Evolutionary conservation across 2,113 vertebrate species (phyloP).

Genomic region (Tupaia chinensis): DNA sequence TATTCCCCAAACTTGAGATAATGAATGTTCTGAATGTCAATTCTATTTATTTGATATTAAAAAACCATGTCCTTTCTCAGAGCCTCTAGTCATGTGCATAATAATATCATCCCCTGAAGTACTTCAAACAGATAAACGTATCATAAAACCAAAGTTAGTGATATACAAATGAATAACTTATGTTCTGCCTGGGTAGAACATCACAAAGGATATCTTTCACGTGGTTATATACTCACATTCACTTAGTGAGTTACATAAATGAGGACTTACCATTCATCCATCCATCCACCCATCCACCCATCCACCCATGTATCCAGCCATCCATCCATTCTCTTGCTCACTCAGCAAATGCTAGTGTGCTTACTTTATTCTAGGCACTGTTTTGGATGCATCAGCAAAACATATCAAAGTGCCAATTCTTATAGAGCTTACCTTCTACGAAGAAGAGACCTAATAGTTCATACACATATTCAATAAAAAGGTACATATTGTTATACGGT

Average conservation of each 20-base stretch:
- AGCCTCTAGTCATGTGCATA: slow-evolving; percentile 52
- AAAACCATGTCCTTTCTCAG: slow-evolving; percentile 63
- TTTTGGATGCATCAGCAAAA: background rate
- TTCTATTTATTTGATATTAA: slow-evolving; percentile 77
- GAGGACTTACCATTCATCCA: background rate
- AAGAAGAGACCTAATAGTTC: background rate
- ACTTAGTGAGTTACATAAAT: background rate
- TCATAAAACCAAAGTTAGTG: slow-evolving; percentile 32
- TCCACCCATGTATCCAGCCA: background rate
- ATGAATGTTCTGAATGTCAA: slow-evolving; percentile 67
- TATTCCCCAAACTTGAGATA: slow-evolving; percentile 18
- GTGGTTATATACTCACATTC: background rate
- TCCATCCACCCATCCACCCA: background rate
- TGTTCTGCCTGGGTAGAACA: background rate
- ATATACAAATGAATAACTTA: slow-evolving; percentile 9
- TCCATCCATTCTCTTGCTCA: background rate
- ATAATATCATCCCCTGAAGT: slow-evolving; percentile 48
- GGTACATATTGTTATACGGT: background rate
- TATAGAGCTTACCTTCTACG: background rate
- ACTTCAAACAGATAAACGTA: slow-evolving; percentile 65
- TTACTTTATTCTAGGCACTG: background rate
- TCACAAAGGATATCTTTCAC: background rate
- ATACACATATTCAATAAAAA: slow-evolving; percentile 4
- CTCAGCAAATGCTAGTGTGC: background rate
- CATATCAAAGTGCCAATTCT: background rate